phyloP scores from a whole-genome alignment of 2,113 vertebrate species.

The Danionella cerebrum region DNA sequence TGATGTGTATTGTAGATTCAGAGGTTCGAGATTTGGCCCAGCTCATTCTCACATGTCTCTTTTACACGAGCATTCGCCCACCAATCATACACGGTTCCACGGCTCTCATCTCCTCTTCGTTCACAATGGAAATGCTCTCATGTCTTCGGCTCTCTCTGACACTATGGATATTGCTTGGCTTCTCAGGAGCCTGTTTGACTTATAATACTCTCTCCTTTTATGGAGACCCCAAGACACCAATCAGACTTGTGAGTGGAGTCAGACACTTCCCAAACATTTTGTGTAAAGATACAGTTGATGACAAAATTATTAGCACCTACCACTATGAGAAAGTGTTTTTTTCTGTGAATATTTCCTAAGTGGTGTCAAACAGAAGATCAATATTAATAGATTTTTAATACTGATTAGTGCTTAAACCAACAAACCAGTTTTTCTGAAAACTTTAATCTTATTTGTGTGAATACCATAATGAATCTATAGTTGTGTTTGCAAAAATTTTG shows the following conservation, averaged over 20 bases:
- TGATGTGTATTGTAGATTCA: background rate
- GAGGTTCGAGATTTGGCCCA: background rate
- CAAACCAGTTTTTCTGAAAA: no score
- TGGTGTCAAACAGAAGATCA: no score
- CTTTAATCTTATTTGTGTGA: no score
- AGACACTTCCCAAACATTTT: background rate
- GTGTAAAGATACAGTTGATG: background rate
- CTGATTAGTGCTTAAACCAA: no score
- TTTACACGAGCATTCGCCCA: no score
- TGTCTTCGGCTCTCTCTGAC: background rate
- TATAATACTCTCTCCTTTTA: constrained; percentile 13
- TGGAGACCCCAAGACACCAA: constrained; percentile 10
- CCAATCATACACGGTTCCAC: no score
- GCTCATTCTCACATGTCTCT: background rate
- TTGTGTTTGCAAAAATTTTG: no score
- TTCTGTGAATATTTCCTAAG: no score
- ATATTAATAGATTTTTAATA: no score
- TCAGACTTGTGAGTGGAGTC: background rate
- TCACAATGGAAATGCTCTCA: background rate
- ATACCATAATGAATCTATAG: no score
- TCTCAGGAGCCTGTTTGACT: background rate
- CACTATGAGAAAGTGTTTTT: no score
- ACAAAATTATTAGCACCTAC: no score
- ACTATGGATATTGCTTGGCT: background rate
- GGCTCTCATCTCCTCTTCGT: background rate